Evolutionary conservation across 2,888 invertebrate species (phyloP), one percentile per base, ranked within the genome.

Genomic region (Poecilus cupreus): DNA sequence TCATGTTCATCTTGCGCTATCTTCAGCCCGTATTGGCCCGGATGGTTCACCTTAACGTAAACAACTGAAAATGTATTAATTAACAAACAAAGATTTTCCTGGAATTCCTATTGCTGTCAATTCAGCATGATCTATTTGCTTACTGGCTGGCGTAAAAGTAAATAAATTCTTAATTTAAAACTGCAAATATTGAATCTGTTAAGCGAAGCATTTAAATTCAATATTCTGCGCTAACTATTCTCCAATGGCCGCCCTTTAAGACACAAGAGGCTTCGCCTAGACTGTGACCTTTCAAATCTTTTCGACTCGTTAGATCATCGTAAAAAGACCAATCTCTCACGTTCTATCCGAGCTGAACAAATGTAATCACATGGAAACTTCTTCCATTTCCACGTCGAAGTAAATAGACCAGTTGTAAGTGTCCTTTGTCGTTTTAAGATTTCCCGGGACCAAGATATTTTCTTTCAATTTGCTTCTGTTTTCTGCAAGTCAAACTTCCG

Each of bases 361-460:
- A 60, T 60, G 60, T 60, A 60, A 60, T 60, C 60, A 60, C 60
- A 60, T 60, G 60, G 60, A 60, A 60, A 60, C 60, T 60, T 60
- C 60, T 60, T 60, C 60, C 60, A 60, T 60, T 60, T 60, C 26
- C 26, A 60, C 60, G 60, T 13, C 13, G 26, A 22, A 26, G 60
- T 60, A 60, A 60, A 60, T 26, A 60, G 60, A 60, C 22, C 60
- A 60, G 60, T 60, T 60, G 54, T 60, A 60, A 60, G 60, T 60
- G 60, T 60, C 24, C 24, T 60, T 60, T 60, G 60, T 60, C 60
- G 60, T 11, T 60, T 60, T 60, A 60, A 60, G 26, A 60, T 60
- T 60, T 60, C 60, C 13, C 26, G 13, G 26, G 24, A 43, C 13
- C 3, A 13, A 60, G 26, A 60, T 60, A 60, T 60, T 60, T 60